phyloP scores from a whole-genome alignment of 2,113 vertebrate genomes.

The Podiceps cristatus region DNA sequence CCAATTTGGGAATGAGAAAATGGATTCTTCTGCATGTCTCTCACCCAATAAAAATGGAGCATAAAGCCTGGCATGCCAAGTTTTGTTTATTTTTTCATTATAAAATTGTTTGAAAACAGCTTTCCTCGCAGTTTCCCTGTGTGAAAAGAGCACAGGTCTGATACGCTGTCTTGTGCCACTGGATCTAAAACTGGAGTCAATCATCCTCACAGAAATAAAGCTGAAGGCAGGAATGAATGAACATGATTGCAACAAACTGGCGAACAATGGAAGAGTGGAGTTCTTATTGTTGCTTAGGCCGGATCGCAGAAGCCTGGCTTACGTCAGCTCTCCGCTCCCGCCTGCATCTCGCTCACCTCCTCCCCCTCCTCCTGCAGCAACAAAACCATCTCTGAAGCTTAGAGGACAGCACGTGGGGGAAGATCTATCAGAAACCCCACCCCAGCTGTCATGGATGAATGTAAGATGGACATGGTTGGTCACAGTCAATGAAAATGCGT shows the following conservation, averaged over 20 bases:
- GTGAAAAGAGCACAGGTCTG: neutral
- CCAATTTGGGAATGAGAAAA: neutral
- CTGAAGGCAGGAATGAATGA: conserved; percentile 16
- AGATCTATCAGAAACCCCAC: neutral
- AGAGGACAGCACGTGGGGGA: neutral
- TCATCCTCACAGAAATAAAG: neutral
- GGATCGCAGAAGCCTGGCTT: neutral
- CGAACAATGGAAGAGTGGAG: neutral
- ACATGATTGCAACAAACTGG: neutral
- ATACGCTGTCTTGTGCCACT: neutral
- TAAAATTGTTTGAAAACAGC: neutral
- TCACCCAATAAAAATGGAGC: neutral
- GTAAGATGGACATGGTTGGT: neutral
- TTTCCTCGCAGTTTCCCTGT: neutral
- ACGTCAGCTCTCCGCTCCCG: neutral
- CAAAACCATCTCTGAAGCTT: neutral
- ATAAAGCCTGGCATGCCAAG: neutral
- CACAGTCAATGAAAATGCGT: neutral
- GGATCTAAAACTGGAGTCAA: neutral
- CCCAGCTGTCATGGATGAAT: neutral
- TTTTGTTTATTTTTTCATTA: neutral
- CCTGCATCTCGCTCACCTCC: neutral
- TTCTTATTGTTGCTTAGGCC: neutral
- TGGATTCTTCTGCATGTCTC: neutral
- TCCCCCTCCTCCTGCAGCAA: neutral